phyloP scores from a whole-genome alignment of 2,888 invertebrate genomes.

The Cosmia trapezina region DNA sequence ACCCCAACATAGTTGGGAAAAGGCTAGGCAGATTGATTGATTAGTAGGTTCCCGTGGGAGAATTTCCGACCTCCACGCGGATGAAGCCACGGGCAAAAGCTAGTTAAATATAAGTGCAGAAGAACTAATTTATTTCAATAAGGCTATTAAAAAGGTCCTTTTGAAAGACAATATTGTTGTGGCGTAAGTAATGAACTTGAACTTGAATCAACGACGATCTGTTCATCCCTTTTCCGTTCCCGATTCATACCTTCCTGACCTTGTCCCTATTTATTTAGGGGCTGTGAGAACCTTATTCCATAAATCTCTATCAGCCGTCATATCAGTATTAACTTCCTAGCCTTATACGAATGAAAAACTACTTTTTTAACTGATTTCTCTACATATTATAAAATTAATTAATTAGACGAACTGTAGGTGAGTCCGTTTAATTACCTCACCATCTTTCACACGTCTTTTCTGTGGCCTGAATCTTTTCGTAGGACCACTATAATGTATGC shows the following conservation, averaged over 20 bases:
- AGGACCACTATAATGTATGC: background rate
- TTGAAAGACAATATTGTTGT: background rate
- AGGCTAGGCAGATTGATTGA: too few relatives aligned
- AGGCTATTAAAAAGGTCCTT: background rate
- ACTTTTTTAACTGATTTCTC: too few relatives aligned
- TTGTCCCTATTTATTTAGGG: conserved; percentile 10
- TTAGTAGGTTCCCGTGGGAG: too few relatives aligned
- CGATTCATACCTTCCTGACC: background rate
- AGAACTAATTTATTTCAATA: too few relatives aligned
- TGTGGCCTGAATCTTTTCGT: background rate
- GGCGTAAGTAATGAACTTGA: conserved; percentile 1
- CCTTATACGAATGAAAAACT: too few relatives aligned
- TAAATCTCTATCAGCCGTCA: background rate
- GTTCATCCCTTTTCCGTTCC: background rate
- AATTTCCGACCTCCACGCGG: too few relatives aligned
- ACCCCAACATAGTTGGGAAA: too few relatives aligned
- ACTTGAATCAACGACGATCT: background rate
- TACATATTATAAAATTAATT: background rate
- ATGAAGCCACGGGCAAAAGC: too few relatives aligned
- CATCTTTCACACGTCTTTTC: background rate
- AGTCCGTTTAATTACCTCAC: background rate
- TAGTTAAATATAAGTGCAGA: too few relatives aligned
- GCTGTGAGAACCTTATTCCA: background rate
- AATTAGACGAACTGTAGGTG: background rate
- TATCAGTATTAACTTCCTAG: background rate